Evolutionary conservation across 2,113 vertebrate species (phyloP).

Genomic region (Ifrita kowaldi): DNA sequence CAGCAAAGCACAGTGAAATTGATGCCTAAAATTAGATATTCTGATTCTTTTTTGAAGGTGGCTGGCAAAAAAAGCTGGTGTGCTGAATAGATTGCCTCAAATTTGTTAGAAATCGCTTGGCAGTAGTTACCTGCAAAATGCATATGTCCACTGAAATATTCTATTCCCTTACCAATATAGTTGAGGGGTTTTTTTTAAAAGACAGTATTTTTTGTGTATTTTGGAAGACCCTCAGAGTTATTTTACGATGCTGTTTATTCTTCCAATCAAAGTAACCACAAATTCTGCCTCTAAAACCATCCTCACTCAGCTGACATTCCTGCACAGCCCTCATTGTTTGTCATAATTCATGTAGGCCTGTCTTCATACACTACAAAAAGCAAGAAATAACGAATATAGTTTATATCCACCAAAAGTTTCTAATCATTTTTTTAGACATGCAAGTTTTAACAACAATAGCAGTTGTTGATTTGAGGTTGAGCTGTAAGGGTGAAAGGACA

Average conservation of each 20-base stretch:
- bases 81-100: neutral
- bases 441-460: neutral
- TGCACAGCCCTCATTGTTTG: neutral
- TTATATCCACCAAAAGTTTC: neutral
- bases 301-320: neutral
- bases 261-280: neutral
- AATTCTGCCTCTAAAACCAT: neutral
- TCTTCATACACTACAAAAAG: neutral
- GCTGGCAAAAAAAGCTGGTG: neutral
- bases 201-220: neutral
- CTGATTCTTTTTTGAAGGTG: neutral
- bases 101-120: neutral
- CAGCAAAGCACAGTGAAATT: neutral
- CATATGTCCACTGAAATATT: neutral
- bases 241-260: neutral
- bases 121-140: neutral
- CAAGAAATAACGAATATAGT: neutral
- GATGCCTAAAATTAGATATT: neutral
- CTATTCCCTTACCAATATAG: neutral
- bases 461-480: neutral
- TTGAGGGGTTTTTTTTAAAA: neutral
- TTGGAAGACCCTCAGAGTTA: neutral
- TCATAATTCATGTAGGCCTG: neutral
- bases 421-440: neutral
- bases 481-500: neutral